phyloP scores from a whole-genome alignment of 1,140 invertebrate species.

The Procambarus virginalis region DNA sequence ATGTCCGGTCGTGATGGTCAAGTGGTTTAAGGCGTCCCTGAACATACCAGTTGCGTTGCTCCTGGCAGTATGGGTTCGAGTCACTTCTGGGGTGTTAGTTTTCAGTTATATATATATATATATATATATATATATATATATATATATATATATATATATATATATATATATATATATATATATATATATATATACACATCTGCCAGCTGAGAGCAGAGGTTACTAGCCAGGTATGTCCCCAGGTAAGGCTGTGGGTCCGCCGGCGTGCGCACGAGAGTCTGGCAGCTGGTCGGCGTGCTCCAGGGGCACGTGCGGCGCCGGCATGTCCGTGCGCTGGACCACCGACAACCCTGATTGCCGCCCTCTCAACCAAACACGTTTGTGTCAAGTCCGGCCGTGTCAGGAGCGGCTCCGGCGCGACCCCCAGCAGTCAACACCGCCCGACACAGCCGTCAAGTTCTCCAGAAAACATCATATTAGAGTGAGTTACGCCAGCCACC shows the following conservation, averaged over 20 bases:
- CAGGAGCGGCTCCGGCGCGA: not conserved
- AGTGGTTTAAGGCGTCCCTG: too few species aligned
- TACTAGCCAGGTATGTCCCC: not conserved
- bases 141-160: too few species aligned
- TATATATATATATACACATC: too few species aligned
- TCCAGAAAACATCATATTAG: conserved; percentile 52
- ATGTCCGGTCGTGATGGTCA: too few species aligned
- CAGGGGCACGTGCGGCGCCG: conserved; percentile 9
- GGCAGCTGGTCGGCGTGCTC: conserved; percentile 27
- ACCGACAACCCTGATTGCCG: conserved; percentile 28
- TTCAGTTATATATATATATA: too few species aligned
- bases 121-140: too few species aligned
- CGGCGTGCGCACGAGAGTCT: not conserved
- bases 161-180: too few species aligned
- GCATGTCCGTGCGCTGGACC: conserved; percentile 35
- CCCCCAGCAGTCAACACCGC: not conserved
- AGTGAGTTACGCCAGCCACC: conserved; percentile 4
- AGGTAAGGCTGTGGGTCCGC: conserved; percentile 18
- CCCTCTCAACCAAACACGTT: conserved; percentile 27
- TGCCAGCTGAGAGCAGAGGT: too few species aligned
- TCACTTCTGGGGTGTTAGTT: too few species aligned
- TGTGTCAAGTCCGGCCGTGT: conserved; percentile 43
- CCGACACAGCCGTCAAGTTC: too few species aligned
- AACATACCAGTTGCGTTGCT: too few species aligned
- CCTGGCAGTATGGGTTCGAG: too few species aligned